A percentile compares a stretch with the other conserved stretches of the same genome.
These are phyloP conservation scores for Prunella himalayana DNA, from an alignment of 2,113 vertebrate genomes.

Conservation along the genomic window DNA sequence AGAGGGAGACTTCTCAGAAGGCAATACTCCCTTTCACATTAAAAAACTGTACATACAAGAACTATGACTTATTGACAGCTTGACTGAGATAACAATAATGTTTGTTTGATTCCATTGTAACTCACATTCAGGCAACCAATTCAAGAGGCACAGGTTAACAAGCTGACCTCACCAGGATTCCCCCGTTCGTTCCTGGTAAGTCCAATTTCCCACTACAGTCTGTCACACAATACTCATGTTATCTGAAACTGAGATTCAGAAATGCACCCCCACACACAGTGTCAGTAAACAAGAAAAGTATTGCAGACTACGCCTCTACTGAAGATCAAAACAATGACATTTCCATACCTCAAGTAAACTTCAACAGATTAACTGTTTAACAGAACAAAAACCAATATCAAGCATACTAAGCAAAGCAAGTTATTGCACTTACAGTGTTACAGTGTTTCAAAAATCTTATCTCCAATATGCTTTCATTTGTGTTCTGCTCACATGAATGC, in stretches of 20 bases:
- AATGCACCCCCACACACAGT: accelerated
- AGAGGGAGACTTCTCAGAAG: background rate
- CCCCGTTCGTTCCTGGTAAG: background rate
- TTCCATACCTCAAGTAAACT: background rate
- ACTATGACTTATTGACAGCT: background rate
- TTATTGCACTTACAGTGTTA: background rate
- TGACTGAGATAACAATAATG: background rate
- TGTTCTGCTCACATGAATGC: background rate
- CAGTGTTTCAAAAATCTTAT: background rate
- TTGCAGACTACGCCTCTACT: background rate
- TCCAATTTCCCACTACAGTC: background rate
- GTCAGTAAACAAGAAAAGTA: background rate
- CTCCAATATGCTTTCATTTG: background rate
- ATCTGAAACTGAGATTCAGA: background rate
- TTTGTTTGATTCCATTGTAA: background rate
- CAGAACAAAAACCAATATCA: background rate
- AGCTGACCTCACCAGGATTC: background rate
- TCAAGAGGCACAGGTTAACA: background rate
- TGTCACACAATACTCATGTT: background rate
- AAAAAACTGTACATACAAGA: background rate
- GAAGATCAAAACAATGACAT: background rate
- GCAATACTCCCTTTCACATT: background rate
- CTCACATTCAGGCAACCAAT: background rate
- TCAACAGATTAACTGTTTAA: background rate
- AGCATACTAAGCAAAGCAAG: background rate